These are phyloP conservation scores for Benthosema pterotum DNA, from an alignment of 2,797 vertebrate genomes.

Conservation along the genomic window DNA sequence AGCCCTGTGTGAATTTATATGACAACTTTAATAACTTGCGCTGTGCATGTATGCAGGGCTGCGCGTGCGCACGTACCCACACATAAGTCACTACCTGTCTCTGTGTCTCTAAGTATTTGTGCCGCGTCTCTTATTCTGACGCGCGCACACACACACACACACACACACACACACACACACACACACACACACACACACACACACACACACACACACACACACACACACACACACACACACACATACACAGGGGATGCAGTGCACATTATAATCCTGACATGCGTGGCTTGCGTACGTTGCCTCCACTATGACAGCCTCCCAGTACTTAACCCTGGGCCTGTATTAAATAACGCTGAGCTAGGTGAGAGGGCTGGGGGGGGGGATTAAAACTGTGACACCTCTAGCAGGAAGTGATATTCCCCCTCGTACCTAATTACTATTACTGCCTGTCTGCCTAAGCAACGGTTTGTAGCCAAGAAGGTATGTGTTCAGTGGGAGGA, in stretches of 20 bases:
- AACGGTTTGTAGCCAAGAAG: not conserved
- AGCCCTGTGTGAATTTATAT: constrained; percentile 44
- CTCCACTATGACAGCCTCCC: constrained; percentile 7
- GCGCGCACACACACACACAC: not conserved
- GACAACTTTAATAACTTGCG: constrained; percentile 51
- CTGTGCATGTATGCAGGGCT: not conserved
- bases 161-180: not conserved
- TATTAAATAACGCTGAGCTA: constrained; percentile 31
- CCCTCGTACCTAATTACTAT: constrained; percentile 48
- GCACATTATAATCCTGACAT: constrained; percentile 4
- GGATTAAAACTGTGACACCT: constrained; percentile 36
- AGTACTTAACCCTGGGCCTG: constrained; percentile 22
- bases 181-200: constrained; percentile 12
- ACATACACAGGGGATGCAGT: not conserved
- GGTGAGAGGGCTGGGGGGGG: constrained; percentile 11
- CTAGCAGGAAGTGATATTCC: constrained; percentile 31
- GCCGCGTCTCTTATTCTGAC: not conserved
- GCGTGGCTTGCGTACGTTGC: constrained; percentile 19
- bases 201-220: not conserved
- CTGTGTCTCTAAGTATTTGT: constrained; percentile 17
- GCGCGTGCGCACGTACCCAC: not conserved
- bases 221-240: constrained; percentile 2
- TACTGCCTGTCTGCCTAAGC: constrained; percentile 20
- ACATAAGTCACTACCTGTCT: constrained; percentile 8
- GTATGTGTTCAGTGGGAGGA: not conserved